Conservation (phyloP, 2,888 invertebrate genomes). For the Girardia tigrina region DNA sequence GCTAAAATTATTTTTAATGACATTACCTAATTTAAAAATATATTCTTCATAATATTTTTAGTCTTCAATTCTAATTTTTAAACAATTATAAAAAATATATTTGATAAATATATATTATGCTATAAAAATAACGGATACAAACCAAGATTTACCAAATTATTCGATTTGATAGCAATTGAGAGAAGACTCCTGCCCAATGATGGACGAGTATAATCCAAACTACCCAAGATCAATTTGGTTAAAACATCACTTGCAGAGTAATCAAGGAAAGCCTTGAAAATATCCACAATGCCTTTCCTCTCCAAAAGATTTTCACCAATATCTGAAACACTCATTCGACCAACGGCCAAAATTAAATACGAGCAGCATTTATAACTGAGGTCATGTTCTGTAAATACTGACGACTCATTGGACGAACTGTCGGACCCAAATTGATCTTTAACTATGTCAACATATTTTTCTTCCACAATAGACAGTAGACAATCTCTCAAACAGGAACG, state of each 20-base stretch:
- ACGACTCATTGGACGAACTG: background rate
- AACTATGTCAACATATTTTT: background rate
- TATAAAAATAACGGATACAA: no score
- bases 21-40: no score
- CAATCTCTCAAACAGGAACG: background rate
- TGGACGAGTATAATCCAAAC: background rate
- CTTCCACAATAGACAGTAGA: background rate
- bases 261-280: background rate
- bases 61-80: no score
- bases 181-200: conserved; percentile 6
- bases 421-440: background rate
- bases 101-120: no score
- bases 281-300: background rate
- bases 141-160: conserved; percentile 24
- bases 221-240: background rate
- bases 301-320: background rate
- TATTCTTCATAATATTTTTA: no score
- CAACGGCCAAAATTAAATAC: conserved; percentile 2
- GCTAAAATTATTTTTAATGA: no score
- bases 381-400: background rate
- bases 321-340: conserved; percentile 6
- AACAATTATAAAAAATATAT: no score
- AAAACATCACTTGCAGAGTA: background rate
- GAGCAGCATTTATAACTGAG: conserved; percentile 1
- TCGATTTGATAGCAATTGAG: background rate